phyloP scores from a whole-genome alignment of 2,888 invertebrate genomes.

The Dasysyrphus tricinctus region DNA sequence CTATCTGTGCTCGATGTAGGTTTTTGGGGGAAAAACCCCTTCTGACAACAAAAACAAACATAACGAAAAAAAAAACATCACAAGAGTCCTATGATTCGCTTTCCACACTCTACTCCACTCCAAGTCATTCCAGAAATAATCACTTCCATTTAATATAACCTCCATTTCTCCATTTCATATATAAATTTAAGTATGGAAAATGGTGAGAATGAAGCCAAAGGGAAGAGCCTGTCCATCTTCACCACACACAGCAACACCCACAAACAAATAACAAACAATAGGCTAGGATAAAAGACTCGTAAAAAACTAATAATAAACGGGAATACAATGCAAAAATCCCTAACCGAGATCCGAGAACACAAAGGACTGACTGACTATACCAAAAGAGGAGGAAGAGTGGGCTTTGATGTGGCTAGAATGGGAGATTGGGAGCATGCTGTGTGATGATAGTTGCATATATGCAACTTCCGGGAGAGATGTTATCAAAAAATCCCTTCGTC shows the following conservation, averaged over 20 bases:
- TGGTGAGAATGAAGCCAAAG: constrained; percentile 47
- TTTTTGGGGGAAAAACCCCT: constrained; percentile 1
- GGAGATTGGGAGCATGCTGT: constrained; percentile 22
- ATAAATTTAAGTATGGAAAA: constrained; percentile 54
- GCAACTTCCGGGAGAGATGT: constrained; percentile 52
- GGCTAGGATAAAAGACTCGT: constrained; percentile 66
- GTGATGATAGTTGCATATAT: constrained; percentile 53
- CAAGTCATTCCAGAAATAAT: constrained; percentile 45
- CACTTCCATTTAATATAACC: constrained; percentile 73
- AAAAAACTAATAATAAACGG: constrained; percentile 75
- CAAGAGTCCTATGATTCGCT: constrained; percentile 27
- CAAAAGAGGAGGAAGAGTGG: neutral
- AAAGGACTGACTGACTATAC: constrained; percentile 30
- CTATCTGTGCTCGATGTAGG: constrained; percentile 39
- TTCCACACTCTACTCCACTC: constrained; percentile 13
- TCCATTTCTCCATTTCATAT: constrained; percentile 69
- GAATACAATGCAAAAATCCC: constrained; percentile 64
- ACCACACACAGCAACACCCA: constrained; percentile 7
- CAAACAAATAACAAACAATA: constrained; percentile 63
- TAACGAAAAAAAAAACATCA: constrained; percentile 2
- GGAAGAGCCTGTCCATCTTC: constrained; percentile 59
- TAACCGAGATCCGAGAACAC: constrained; percentile 15
- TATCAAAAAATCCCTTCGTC: constrained; percentile 65
- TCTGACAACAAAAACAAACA: neutral
- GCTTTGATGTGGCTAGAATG: constrained; percentile 9